Percentiles rank a stretch among this genome's conserved stretches.
Conservation (phyloP, 2,113 vertebrate species). For the Danio rerio region DNA sequence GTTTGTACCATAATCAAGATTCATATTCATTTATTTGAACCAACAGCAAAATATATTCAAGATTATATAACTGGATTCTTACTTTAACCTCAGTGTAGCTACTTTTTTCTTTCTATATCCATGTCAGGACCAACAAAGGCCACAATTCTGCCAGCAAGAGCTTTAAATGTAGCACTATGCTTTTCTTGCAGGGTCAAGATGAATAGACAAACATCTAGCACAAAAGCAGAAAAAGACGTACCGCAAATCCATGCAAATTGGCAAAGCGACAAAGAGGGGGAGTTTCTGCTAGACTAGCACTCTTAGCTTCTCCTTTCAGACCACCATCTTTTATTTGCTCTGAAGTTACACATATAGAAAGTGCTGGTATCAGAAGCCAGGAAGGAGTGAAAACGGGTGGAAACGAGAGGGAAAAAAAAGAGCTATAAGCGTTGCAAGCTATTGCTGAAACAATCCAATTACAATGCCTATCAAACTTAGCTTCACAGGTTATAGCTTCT, state of each 20-base stretch:
- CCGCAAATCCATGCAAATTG: conserved; percentile 59
- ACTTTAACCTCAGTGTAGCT: background rate
- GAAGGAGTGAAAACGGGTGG: conserved; percentile 44
- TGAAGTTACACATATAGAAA: conserved; percentile 69
- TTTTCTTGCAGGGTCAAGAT: conserved; percentile 54
- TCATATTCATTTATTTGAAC: too few relatives aligned
- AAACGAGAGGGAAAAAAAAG: conserved; percentile 71
- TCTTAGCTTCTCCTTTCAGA: conserved; percentile 39
- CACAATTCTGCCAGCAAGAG: background rate
- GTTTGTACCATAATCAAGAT: too few relatives aligned
- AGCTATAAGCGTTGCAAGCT: conserved; percentile 85
- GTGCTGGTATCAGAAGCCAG: conserved; percentile 72
- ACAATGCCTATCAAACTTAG: conserved; percentile 99
- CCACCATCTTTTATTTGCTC: conserved; percentile 70
- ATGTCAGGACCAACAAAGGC: conserved; percentile 16
- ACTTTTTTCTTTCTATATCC: background rate
- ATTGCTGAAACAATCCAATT: conserved; percentile 99
- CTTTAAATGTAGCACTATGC: conserved; percentile 37
- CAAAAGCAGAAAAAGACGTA: conserved; percentile 54
- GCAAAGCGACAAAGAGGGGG: conserved; percentile 8
- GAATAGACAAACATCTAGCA: conserved; percentile 57
- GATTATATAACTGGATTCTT: too few relatives aligned
- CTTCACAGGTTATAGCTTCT: conserved; percentile 99
- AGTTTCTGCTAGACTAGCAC: conserved; percentile 63
- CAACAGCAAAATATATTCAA: too few relatives aligned